Conservation (phyloP, 2,888 invertebrate genomes). For the Darwinula stevensoni region DNA sequence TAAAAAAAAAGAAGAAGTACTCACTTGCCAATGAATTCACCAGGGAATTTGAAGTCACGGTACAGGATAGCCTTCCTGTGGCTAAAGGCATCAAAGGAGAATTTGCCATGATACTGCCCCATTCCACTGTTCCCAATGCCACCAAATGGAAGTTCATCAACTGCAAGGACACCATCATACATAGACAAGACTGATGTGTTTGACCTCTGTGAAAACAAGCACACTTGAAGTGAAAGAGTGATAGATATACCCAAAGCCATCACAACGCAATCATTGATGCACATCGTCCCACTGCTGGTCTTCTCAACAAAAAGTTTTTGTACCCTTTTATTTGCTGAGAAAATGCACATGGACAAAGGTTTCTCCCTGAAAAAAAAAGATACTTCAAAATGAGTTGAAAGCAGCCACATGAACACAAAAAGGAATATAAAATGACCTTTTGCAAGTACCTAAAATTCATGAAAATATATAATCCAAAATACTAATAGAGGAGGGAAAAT, state of each 20-base stretch:
- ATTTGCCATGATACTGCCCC: conserved; percentile 21
- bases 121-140: conserved; percentile 25
- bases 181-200: not conserved
- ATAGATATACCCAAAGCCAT: too few species aligned
- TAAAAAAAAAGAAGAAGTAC: too few species aligned
- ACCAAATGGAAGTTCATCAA: conserved; percentile 23
- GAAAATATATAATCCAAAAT: too few species aligned
- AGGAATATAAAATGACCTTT: too few species aligned
- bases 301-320: conserved; percentile 15
- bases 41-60: conserved; percentile 9
- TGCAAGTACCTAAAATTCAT: too few species aligned
- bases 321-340: conserved; percentile 15
- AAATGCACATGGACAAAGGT: conserved; percentile 20
- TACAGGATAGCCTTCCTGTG: conserved; percentile 18
- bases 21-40: conserved; percentile 11
- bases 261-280: conserved; percentile 21
- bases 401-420: too few species aligned
- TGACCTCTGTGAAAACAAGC: conserved; percentile 14
- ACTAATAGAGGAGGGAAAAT: too few species aligned
- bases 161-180: conserved; percentile 16
- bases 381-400: too few species aligned
- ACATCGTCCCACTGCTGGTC: conserved; percentile 16
- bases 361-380: conserved; percentile 10
- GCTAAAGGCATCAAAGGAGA: conserved; percentile 22
- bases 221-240: too few species aligned